Evolutionary conservation across 2,113 vertebrate genomes (phyloP), one percentile per base, ranked within the genome.

Genomic region (Bubo bubo): DNA sequence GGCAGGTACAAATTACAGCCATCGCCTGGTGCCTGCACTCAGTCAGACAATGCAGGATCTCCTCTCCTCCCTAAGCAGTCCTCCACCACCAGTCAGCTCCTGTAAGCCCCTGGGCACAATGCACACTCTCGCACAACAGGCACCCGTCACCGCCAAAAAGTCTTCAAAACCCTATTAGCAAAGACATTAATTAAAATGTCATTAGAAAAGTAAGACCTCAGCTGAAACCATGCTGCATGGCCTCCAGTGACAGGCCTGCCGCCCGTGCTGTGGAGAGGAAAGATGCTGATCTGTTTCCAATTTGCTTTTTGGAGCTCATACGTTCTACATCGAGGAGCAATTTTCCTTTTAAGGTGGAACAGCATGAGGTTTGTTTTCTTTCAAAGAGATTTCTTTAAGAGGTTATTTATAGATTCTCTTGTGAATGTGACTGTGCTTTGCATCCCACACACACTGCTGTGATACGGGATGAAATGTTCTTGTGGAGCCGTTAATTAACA

Each of bases 271-370:
- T 4, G 2, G 86, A 93, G 82, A 83, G 73, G 53, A 63, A 64
- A 97, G 73, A 76, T 76, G 84, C 74, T 95, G 73, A 63, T 88
- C 97, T 98, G 97, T 91, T 98, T 98, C 94, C 74, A 97, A 83
- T 98, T 97, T 97, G 94, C 92, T 97, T 96, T 93, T 80, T 96
- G 95, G 97, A 98, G 96, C 91, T 95, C 73, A 4, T 37, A 60
- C 34, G 10, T 91, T 96, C 95, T 94, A 49, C 81, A 86, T 92
- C 2, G 24, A 81, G 64, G 73, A 96, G 72, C 79, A 28, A 34
- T 92, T 91, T 93, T 92, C 79, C 80, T 95, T 93, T 97, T 96
- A 95, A 97, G 94, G 95, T 97, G 92, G 95, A 97, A 59, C 88
- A 84, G 88, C 86, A 60, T 21, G 43, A 92, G 56, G 64, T 64